These are phyloP conservation scores for Piprites chloris DNA, from an alignment of 2,113 vertebrate species.

Conservation along the genomic window DNA sequence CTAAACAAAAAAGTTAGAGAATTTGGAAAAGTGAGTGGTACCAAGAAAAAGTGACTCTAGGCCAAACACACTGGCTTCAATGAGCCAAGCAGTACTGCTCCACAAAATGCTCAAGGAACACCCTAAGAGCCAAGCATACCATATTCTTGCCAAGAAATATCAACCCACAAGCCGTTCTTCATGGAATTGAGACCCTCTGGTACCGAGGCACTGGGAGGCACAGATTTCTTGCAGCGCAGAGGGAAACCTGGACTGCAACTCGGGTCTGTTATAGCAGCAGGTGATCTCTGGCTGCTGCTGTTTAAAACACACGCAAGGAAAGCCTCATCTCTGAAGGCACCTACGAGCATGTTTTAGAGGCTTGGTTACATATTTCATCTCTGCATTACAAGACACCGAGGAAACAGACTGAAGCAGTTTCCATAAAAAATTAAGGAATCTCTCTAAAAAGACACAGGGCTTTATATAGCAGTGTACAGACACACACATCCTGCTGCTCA, in stretches of 20 bases:
- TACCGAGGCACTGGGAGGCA: neutral
- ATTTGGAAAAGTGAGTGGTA: neutral
- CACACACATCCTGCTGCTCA: neutral
- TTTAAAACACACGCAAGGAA: neutral
- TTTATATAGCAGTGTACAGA: conserved; percentile 1
- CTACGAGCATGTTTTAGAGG: neutral
- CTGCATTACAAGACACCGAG: neutral
- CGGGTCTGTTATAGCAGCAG: neutral
- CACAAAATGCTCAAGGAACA: neutral
- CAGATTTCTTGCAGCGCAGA: neutral
- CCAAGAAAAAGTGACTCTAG: neutral
- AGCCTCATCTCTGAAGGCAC: neutral
- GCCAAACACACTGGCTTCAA: neutral
- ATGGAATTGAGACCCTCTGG: neutral
- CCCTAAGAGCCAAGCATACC: neutral
- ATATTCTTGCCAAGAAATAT: neutral
- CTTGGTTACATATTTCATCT: neutral
- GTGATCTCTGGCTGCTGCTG: neutral
- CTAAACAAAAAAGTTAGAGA: neutral
- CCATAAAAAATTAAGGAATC: conserved; percentile 10
- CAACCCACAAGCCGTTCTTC: neutral
- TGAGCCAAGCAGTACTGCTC: neutral
- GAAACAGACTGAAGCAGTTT: conserved; percentile 27
- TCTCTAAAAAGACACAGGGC: neutral
- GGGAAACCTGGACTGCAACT: neutral